A percentile compares a stretch with the other conserved stretches of the same genome.
phyloP scores from a whole-genome alignment of 2,888 invertebrate genomes.

The Hetaerina titia region DNA sequence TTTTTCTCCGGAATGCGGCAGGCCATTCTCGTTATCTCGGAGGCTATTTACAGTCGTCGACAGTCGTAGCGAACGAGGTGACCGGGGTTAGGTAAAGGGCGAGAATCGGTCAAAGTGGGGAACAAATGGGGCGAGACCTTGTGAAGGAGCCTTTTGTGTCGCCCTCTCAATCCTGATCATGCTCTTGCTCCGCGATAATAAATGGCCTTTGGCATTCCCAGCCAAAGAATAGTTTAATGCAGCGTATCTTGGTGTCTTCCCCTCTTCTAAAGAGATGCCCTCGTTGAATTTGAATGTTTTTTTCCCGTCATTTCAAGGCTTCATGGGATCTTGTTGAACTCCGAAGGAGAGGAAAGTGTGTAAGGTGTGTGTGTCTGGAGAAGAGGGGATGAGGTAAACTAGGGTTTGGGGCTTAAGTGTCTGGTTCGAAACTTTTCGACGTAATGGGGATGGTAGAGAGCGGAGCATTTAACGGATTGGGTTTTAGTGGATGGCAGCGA shows the following conservation, averaged over 20 bases:
- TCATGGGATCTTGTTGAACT: background rate
- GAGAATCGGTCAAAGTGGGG: background rate
- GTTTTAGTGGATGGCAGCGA: conserved; percentile 18
- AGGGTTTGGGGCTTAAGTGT: background rate
- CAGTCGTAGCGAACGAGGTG: background rate
- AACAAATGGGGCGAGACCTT: background rate
- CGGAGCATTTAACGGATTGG: background rate
- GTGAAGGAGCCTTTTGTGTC: background rate
- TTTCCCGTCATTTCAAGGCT: background rate
- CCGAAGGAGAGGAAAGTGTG: background rate
- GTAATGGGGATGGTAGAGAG: background rate
- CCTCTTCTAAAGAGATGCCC: background rate
- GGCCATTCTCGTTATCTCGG: background rate
- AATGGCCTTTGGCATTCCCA: background rate
- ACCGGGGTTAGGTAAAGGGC: background rate
- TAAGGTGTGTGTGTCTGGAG: background rate
- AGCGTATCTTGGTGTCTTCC: background rate
- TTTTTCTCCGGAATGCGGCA: background rate
- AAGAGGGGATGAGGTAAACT: background rate
- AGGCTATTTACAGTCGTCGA: background rate
- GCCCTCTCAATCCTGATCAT: background rate
- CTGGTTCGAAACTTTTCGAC: conserved; percentile 35
- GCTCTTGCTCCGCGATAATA: background rate
- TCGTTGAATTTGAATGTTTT: background rate
- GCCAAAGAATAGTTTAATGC: background rate